These are phyloP conservation scores for Heteromyza rotundicornis DNA, from an alignment of 2,888 invertebrate genomes.

Conservation along the genomic window DNA sequence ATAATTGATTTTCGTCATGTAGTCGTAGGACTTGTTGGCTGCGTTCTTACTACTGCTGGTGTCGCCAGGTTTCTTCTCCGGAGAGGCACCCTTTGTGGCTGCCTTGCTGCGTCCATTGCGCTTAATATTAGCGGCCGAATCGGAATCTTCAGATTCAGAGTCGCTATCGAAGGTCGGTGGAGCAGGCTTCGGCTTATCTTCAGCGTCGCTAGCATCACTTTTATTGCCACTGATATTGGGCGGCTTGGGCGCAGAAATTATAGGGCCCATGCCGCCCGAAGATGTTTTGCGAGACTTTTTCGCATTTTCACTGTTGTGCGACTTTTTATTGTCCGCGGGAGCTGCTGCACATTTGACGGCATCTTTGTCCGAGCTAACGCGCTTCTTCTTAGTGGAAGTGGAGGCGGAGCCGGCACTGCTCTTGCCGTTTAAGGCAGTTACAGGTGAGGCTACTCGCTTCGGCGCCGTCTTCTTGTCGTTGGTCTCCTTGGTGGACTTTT, in stretches of 20 bases:
- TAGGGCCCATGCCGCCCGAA: slow-evolving; percentile 24
- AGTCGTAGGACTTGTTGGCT: slow-evolving; percentile 76
- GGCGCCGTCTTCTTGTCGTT: neutral
- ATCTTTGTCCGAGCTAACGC: neutral
- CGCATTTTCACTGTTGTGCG: slow-evolving; percentile 34
- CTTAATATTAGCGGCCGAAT: slow-evolving; percentile 55
- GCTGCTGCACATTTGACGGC: slow-evolving; percentile 16
- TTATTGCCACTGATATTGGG: slow-evolving; percentile 29
- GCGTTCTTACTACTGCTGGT: slow-evolving; percentile 45
- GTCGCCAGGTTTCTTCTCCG: slow-evolving; percentile 30
- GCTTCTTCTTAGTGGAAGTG: slow-evolving; percentile 34
- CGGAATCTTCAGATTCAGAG: slow-evolving; percentile 55
- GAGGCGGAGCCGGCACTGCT: slow-evolving; percentile 27
- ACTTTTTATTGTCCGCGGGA: slow-evolving; percentile 29
- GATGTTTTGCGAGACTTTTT: slow-evolving; percentile 34
- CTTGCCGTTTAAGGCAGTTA: slow-evolving; percentile 45
- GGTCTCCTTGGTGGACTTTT: slow-evolving; percentile 60
- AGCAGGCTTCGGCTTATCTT: slow-evolving; percentile 41
- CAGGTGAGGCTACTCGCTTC: slow-evolving; percentile 36
- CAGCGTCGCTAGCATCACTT: slow-evolving; percentile 51
- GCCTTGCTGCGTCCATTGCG: slow-evolving; percentile 42
- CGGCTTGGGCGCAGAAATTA: slow-evolving; percentile 20
- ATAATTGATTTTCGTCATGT: slow-evolving; percentile 88
- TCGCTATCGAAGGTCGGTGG: slow-evolving; percentile 48
- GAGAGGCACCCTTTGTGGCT: slow-evolving; percentile 26